Conservation (phyloP, 2,888 invertebrate species). For the Tubiluchus corallicola region DNA sequence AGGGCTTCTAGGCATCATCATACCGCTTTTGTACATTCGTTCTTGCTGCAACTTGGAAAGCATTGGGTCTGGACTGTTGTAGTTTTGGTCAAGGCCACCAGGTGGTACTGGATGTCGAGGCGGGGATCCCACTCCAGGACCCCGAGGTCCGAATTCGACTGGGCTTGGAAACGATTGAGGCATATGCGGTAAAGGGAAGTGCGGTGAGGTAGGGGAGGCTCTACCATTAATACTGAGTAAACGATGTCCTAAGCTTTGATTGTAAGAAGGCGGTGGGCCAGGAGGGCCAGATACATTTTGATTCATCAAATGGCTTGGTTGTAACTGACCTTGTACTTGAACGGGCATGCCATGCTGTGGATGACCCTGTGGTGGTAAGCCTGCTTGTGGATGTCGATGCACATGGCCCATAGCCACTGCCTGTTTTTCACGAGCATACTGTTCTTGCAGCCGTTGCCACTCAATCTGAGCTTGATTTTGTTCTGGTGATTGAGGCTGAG, state of each 20-base stretch:
- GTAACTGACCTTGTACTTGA: background rate
- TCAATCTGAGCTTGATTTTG: constrained; percentile 47
- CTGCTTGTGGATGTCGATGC: background rate
- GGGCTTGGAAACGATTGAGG: background rate
- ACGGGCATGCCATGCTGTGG: constrained; percentile 10
- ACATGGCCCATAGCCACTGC: constrained; percentile 9
- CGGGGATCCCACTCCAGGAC: background rate
- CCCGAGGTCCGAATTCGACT: background rate
- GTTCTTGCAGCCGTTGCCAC: constrained; percentile 76
- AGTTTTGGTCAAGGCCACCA: background rate
- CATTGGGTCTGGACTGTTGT: background rate
- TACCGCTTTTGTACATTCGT: background rate
- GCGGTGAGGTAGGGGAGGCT: constrained; percentile 17
- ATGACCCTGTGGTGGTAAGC: constrained; percentile 12
- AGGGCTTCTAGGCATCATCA: background rate
- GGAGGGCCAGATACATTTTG: too few species aligned
- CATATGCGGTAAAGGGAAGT: background rate
- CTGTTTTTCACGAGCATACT: constrained; percentile 33
- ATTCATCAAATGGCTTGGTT: too few species aligned
- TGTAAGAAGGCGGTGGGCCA: constrained; percentile 8
- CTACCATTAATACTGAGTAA: constrained; percentile 40
- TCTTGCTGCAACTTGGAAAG: background rate
- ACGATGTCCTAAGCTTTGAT: constrained; percentile 24
- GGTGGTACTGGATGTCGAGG: background rate
- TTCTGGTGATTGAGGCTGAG: background rate